Conservation (phyloP, 2,797 vertebrate species). For the Adrianichthys oophorus region DNA sequence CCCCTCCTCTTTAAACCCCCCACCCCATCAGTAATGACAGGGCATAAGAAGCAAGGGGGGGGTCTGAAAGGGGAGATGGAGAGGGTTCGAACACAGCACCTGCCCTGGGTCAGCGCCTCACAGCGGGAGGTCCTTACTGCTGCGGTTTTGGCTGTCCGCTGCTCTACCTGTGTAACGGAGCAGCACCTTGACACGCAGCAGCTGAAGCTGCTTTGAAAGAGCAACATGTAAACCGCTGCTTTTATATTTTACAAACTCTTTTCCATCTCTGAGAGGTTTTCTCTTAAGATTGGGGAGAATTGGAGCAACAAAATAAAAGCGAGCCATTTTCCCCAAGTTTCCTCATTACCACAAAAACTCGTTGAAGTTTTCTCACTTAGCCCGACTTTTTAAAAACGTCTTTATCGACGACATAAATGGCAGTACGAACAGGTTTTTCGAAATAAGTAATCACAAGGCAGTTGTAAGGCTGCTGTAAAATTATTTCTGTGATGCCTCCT, state of each 20-base stretch:
- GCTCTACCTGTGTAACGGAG: slow-evolving; percentile 51
- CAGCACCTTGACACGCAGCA: slow-evolving; percentile 34
- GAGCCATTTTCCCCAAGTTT: slow-evolving; percentile 46
- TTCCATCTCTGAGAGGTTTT: slow-evolving; percentile 7
- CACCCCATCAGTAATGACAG: slow-evolving; percentile 75
- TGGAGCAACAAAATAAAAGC: slow-evolving; percentile 46
- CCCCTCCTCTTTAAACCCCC: slow-evolving; percentile 57
- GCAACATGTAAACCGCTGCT: slow-evolving; percentile 18
- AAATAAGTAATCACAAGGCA: slow-evolving; percentile 16
- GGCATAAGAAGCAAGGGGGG: slow-evolving; percentile 62
- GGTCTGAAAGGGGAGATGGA: slow-evolving; percentile 62
- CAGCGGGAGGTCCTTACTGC: slow-evolving; percentile 63
- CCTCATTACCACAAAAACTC: slow-evolving; percentile 43
- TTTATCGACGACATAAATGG: slow-evolving; percentile 38
- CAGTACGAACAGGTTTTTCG: slow-evolving; percentile 16
- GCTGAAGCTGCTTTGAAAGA: slow-evolving; percentile 37
- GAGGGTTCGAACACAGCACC: slow-evolving; percentile 73
- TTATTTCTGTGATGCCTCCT: slow-evolving; percentile 7
- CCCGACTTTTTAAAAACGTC: slow-evolving; percentile 28
- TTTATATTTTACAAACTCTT: slow-evolving; percentile 10
- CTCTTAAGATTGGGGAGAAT: slow-evolving; percentile 45
- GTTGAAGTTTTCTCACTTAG: slow-evolving; percentile 26
- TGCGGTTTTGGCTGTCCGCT: slow-evolving; percentile 61
- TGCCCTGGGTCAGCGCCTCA: slow-evolving; percentile 75
- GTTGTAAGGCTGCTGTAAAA: slow-evolving; percentile 3